phyloP scores from a whole-genome alignment of 2,888 invertebrate genomes.

The Aspidapion aeneum region DNA sequence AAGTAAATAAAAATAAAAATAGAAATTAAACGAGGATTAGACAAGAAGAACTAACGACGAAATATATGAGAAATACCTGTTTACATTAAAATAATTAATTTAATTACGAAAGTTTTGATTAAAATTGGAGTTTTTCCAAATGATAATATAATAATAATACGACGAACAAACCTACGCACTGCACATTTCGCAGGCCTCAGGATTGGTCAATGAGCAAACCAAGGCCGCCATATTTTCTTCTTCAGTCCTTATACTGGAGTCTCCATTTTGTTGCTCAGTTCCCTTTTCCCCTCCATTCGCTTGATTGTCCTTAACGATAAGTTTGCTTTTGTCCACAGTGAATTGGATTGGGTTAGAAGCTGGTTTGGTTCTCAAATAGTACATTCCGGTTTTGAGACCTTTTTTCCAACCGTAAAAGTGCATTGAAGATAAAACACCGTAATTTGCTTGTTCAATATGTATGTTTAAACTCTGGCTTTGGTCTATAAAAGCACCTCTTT shows the following conservation, averaged over 20 bases:
- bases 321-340: conserved; percentile 86
- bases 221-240: conserved; percentile 68
- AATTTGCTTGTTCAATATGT: conserved; percentile 92
- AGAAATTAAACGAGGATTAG: too few relatives aligned
- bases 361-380: conserved; percentile 93
- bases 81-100: too few relatives aligned
- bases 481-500: conserved; percentile 96
- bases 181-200: conserved; percentile 85
- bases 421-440: conserved; percentile 93
- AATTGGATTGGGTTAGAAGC: conserved; percentile 97
- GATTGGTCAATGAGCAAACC: conserved; percentile 83
- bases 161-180: conserved; percentile 72
- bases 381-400: conserved; percentile 99
- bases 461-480: conserved; percentile 98
- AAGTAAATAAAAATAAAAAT: too few relatives aligned
- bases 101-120: too few relatives aligned
- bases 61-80: too few relatives aligned
- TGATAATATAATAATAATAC: too few relatives aligned
- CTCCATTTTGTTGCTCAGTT: conserved; percentile 1
- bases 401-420: conserved; percentile 98
- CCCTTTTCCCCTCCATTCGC: conserved; percentile 11
- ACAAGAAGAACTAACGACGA: too few relatives aligned
- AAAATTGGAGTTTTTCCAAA: too few relatives aligned
- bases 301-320: conserved; percentile 41
- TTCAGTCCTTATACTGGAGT: conserved; percentile 32